Evolutionary conservation across 2,888 invertebrate species (phyloP), one percentile per base, ranked within the genome.

Genomic region (Hypomecis atomaria): DNA sequence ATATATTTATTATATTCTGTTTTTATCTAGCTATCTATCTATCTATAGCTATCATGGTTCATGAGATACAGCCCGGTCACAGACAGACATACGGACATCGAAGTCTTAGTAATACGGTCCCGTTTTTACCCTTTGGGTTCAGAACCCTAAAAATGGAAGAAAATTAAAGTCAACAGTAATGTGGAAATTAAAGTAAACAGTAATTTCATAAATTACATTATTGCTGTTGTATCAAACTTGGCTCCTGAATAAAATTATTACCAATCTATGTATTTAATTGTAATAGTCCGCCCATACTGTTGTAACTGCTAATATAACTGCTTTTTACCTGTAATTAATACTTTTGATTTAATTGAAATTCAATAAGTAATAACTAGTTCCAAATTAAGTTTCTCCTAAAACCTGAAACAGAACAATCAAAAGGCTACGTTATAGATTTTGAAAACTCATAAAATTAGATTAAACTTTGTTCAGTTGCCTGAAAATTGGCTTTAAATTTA

Each of bases 291-390:
- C 23, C 57, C 57, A 13, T 62, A 62, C 62, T 62, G 57, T 36
- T 42, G 40, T 8, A 8, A 45, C 4, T 56, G 10, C 34, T 0
- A 11, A 7, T n/a, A 48, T 5, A 54, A 6, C 10, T 10, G 59
- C 48, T 54, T 63, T 71, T 66, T 65, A 58, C 47, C 62, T 57
- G 42, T 33, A 52, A 66, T 59, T 67, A 62, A 67, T 63, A 65
- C 57, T 60, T 67, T 63, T 61, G 43, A 61, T 68, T 66, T 50
- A 68, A 71, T 72, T 65, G 64, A 67, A 67, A 44, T 70, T 65
- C 64, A 62, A 62, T 64, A 56, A 62, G 34, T 42, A 40, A 65
- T 61, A 58, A 49, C 47, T 56, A 56, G 37, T 55, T 45, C 0
- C 8, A 6, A 55, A 37, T 55, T 13, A 45, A 55, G 55, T 36